A percentile compares a stretch with the other conserved stretches of the same genome.
Conservation (phyloP, 2,888 invertebrate species). For the Lepidonotus clava region DNA sequence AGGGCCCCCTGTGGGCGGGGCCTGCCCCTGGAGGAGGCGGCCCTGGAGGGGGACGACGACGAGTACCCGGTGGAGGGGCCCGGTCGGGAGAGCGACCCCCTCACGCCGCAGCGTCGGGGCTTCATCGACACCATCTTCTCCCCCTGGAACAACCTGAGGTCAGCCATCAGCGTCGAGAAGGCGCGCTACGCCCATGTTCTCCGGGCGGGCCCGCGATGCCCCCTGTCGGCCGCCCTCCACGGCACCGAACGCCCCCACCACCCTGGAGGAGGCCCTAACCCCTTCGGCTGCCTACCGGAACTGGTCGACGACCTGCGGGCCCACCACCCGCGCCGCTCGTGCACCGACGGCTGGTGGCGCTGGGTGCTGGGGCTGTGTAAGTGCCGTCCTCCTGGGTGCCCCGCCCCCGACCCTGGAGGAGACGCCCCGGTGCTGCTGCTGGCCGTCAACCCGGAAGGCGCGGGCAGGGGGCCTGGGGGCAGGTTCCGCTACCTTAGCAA, state of each 20-base stretch:
- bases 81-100: neutral
- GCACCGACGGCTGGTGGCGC: neutral
- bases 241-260: neutral
- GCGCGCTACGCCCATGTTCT: neutral
- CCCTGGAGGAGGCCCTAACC: too few species aligned
- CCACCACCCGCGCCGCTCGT: neutral
- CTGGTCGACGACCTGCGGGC: neutral
- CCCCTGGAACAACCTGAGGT: slow-evolving; percentile 5
- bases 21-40: neutral
- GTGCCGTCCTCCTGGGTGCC: neutral
- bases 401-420: neutral
- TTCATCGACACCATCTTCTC: slow-evolving; percentile 5
- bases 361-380: slow-evolving; percentile 25
- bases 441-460: neutral
- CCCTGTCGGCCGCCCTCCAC: too few species aligned
- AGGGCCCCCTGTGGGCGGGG: too few species aligned
- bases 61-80: neutral
- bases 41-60: neutral
- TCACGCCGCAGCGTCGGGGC: neutral
- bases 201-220: neutral
- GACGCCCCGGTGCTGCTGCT: neutral
- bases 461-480: neutral
- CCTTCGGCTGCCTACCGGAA: neutral
- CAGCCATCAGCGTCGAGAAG: neutral
- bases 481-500: neutral